These are phyloP conservation scores for Coracopsis vasa DNA, from an alignment of 2,113 vertebrate genomes.

Conservation along the genomic window DNA sequence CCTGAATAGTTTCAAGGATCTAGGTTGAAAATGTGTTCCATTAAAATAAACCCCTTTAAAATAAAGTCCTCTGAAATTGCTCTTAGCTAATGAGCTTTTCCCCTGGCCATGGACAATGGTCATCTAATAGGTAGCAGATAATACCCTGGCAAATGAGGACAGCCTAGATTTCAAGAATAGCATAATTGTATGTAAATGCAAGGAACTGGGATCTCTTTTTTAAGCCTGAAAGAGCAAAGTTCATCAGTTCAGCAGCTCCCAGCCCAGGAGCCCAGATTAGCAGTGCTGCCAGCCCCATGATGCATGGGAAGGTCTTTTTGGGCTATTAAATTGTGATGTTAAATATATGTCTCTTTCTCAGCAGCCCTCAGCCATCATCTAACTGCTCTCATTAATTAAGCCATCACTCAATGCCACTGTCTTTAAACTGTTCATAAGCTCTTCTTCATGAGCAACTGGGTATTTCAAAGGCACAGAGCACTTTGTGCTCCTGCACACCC, in stretches of 20 bases:
- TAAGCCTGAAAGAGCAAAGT: neutral
- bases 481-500: accelerated
- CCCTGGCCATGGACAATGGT: neutral
- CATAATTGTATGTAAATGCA: neutral
- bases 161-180: constrained; percentile 38
- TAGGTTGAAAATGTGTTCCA: neutral
- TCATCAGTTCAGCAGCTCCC: neutral
- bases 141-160: neutral
- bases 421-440: neutral
- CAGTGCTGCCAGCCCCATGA: neutral
- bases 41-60: neutral
- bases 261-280: neutral
- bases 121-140: neutral
- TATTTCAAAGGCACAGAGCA: neutral
- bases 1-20: neutral
- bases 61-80: neutral
- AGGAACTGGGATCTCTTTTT: neutral
- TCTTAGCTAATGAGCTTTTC: neutral
- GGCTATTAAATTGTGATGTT: neutral
- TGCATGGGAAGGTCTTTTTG: neutral
- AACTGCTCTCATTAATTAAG: neutral
- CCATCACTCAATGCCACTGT: accelerated
- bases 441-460: neutral
- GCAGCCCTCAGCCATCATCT: neutral
- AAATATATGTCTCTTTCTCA: accelerated